Base-by-base conservation (phyloP, 2,888 invertebrate species). In the Drosophila yooni region DNA sequence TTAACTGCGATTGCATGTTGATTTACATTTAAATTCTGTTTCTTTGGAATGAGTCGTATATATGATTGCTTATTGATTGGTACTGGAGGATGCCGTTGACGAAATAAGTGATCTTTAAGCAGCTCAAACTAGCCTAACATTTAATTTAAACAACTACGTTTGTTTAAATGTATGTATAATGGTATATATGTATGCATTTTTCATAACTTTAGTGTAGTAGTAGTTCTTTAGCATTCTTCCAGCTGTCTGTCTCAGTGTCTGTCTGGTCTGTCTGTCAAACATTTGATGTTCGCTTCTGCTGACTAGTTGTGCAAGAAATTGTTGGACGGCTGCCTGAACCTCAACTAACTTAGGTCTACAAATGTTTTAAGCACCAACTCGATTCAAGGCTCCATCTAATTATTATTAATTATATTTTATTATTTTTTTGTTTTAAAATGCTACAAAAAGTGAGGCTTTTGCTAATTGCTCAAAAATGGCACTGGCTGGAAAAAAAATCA, bases 31-130 rank as follows among this genome's bases (percentile, higher is more conserved):
- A 88, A 89, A 83, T 90, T 89, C 82, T 87, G 82, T 76, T 90
- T 91, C 92, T 92, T 92, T 92, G 92, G 92, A 92, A 92, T 92
- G 92, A 92, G 92, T 91, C 91, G 91, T 91, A 79, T 88, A 81
- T 74, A 48, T 76, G 57, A 66, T 57, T 75, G 62, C 40, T 62
- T 71, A 69, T 71, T 79, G 64, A 56, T 60, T 73, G 64, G 25
- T 66, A 59, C 58, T 54, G 61, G 50, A 11, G 50, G 59, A n/a
- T 51, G 60, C 40, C 66, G 63, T 63, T 62, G 51, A 61, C 79
- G 61, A 69, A 74, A 90, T 91, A 91, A 92, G 91, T 91, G 91
- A 91, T 91, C 83, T 91, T 82, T 67, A 70, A 71, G 86, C 83
- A 72, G 63, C 83, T 72, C 70, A 71, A 61, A 70, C 67, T 69